phyloP scores from a whole-genome alignment of 1,140 invertebrate genomes.

The Pogonomyrmex barbatus region DNA sequence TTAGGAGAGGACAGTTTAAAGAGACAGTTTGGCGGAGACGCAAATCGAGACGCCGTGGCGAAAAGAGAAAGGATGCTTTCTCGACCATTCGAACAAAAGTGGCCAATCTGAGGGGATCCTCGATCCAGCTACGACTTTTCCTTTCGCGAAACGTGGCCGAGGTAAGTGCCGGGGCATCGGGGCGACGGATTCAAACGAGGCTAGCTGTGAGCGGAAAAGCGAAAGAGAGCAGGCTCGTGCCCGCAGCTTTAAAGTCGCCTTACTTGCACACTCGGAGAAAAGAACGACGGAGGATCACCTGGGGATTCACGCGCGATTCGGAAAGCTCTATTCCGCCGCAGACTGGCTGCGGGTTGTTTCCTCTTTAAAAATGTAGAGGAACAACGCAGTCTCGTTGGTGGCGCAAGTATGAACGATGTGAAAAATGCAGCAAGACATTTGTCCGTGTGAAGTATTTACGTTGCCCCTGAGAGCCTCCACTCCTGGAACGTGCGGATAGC shows the following conservation, averaged over 20 bases:
- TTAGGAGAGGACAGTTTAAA: conserved; percentile 28
- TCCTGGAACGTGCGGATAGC: conserved; percentile 5
- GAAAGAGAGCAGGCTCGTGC: not conserved
- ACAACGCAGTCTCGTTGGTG: not conserved
- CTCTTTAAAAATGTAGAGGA: conserved; percentile 33
- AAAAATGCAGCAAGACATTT: conserved; percentile 44
- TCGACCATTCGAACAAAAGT: conserved; percentile 9
- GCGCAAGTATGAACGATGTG: conserved; percentile 36
- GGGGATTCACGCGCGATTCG: not conserved
- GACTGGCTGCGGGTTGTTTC: not conserved
- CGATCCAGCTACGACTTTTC: not conserved
- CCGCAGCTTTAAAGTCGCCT: conserved; percentile 8
- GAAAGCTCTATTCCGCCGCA: not conserved
- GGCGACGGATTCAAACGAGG: conserved; percentile 7
- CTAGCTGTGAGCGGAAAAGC: not conserved
- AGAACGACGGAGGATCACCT: not conserved
- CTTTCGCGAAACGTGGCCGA: conserved; percentile 44
- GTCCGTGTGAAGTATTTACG: conserved; percentile 32
- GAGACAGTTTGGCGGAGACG: conserved; percentile 5
- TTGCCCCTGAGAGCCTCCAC: not conserved
- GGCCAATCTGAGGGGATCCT: conserved; percentile 9
- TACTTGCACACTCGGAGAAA: not conserved
- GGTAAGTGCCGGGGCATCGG: not conserved
- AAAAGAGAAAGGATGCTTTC: conserved; percentile 12
- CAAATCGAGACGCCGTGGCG: not conserved